phyloP scores from a whole-genome alignment of 1,140 invertebrate genomes.

The Spodoptera frugiperda region DNA sequence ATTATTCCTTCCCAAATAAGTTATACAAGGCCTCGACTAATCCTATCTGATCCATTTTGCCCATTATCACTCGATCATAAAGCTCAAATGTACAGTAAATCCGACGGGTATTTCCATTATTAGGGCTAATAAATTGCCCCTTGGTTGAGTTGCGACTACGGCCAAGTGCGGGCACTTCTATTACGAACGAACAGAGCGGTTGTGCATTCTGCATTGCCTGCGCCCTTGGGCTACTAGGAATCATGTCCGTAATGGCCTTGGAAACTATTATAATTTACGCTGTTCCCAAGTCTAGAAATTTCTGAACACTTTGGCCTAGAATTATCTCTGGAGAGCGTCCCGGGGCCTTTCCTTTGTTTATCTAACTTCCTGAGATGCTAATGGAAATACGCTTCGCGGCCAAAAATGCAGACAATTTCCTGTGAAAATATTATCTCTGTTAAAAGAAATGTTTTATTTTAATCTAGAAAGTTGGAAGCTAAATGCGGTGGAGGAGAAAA shows the following conservation, averaged over 20 bases:
- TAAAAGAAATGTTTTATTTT: constrained; percentile 18
- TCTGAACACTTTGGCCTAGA: constrained; percentile 23
- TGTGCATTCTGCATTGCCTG: constrained; percentile 49
- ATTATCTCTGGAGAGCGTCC: constrained; percentile 4
- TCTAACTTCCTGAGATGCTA: constrained; percentile 34
- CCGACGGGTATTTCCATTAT: constrained; percentile 33
- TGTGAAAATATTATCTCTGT: constrained; percentile 12
- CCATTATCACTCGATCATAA: constrained; percentile 26
- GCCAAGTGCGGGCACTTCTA: constrained; percentile 47
- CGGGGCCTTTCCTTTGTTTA: constrained; percentile 34
- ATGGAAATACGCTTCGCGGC: constrained; percentile 14
- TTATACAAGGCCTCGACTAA: constrained; percentile 4
- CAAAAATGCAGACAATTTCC: constrained; percentile 27
- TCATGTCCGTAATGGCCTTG: constrained; percentile 41
- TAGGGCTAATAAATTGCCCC: constrained; percentile 39
- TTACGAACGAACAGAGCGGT: constrained; percentile 46
- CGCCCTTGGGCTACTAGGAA: constrained; percentile 35
- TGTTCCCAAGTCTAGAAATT: constrained; percentile 17
- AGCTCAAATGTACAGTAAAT: constrained; percentile 22
- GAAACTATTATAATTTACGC: constrained; percentile 40
- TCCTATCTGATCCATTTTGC: constrained; percentile 18
- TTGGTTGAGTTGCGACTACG: constrained; percentile 46
- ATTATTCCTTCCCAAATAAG: background rate
- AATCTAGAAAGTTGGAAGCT: constrained; percentile 10
- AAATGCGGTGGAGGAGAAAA: background rate